phyloP scores from a whole-genome alignment of 2,888 invertebrate species.

The Drosophila affinis region DNA sequence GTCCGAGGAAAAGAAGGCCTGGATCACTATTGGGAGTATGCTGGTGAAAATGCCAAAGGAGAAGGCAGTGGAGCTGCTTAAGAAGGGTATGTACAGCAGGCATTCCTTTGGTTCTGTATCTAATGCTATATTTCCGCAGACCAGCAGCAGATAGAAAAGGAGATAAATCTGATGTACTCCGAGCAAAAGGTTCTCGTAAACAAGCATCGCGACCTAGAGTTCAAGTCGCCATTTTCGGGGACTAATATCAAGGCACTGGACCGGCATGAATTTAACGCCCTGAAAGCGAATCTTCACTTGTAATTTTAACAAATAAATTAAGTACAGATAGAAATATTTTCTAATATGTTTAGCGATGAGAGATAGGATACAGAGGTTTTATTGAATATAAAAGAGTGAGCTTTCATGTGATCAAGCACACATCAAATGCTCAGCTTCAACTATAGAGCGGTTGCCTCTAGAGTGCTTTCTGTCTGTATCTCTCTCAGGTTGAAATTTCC shows the following conservation, averaged over 20 bases:
- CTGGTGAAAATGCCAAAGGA: constrained; percentile 78
- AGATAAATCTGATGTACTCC: constrained; percentile 82
- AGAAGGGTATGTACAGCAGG: constrained; percentile 70
- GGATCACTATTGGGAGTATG: constrained; percentile 83
- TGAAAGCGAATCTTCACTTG: constrained; percentile 80
- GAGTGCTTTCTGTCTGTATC: too few species aligned
- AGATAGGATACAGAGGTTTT: too few species aligned
- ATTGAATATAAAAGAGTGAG: too few species aligned
- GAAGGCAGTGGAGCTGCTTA: constrained; percentile 79
- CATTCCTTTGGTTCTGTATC: neutral
- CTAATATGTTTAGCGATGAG: neutral
- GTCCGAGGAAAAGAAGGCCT: constrained; percentile 77
- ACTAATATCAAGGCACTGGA: constrained; percentile 80
- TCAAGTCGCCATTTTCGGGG: constrained; percentile 80
- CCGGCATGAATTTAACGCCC: constrained; percentile 78
- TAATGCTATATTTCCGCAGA: constrained; percentile 65
- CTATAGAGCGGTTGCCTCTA: too few species aligned
- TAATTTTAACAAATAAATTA: constrained; percentile 45
- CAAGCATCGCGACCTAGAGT: constrained; percentile 82
- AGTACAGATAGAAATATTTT: neutral
- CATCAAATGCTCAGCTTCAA: too few species aligned
- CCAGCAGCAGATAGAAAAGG: constrained; percentile 79
- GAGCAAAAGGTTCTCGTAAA: constrained; percentile 83
- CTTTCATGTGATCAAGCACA: too few species aligned
- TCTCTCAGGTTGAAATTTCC: too few species aligned